Conservation (phyloP, 1,140 invertebrate genomes). For the Heliconius melpomene region DNA sequence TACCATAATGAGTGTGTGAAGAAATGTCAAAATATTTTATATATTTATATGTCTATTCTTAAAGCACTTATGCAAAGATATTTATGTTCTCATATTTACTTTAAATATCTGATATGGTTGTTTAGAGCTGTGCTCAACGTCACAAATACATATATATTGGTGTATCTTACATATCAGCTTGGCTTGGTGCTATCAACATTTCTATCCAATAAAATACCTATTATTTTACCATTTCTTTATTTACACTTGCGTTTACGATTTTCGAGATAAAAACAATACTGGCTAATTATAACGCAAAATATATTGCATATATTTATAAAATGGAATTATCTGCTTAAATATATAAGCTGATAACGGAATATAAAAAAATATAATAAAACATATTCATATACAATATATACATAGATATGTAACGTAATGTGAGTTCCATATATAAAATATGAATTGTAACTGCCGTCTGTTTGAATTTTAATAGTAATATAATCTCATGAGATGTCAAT, state of each 20-base stretch:
- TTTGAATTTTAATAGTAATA: slow-evolving; percentile 5
- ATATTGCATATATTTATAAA: neutral
- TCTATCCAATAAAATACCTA: neutral
- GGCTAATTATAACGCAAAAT: neutral
- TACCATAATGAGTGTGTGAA: neutral
- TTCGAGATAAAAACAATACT: no score
- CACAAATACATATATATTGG: slow-evolving; percentile 15
- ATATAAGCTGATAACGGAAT: neutral
- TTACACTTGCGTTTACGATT: neutral
- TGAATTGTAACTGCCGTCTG: slow-evolving; percentile 12
- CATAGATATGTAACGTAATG: neutral
- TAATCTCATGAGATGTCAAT: slow-evolving; percentile 6
- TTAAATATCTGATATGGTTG: neutral
- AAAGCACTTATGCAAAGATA: neutral
- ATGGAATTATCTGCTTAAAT: neutral
- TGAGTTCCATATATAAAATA: neutral
- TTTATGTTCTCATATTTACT: neutral
- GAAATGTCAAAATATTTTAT: neutral
- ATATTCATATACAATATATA: slow-evolving; percentile 6
- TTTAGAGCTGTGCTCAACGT: slow-evolving; percentile 9
- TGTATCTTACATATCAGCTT: slow-evolving; percentile 6
- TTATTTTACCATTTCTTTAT: neutral
- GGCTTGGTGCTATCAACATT: neutral
- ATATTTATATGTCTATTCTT: neutral
- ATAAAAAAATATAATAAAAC: neutral